Evolutionary conservation across 2,113 vertebrate species (phyloP).

Genomic region (Lutjanus erythropterus): DNA sequence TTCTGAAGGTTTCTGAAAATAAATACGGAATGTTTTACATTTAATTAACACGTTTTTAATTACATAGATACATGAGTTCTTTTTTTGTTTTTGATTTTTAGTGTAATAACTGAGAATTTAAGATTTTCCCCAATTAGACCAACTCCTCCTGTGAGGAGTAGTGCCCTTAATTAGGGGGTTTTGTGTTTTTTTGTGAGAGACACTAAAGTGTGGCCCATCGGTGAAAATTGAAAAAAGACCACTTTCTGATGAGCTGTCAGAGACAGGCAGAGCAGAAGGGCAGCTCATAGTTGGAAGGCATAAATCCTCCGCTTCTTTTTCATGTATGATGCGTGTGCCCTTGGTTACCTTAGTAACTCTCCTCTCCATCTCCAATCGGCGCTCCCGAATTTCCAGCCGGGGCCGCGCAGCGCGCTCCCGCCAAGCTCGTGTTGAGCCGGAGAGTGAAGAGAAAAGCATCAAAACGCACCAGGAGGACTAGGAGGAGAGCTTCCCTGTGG

Average conservation of each 20-base stretch:
- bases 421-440: conserved; percentile 72
- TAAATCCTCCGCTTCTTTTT: conserved; percentile 59
- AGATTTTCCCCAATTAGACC: not conserved
- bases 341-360: conserved; percentile 88
- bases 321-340: conserved; percentile 79
- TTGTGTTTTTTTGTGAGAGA: not conserved
- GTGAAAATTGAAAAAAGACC: conserved; percentile 25
- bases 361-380: conserved; percentile 79
- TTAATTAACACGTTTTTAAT: no score
- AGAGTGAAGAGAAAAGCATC: conserved; percentile 78
- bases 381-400: conserved; percentile 73
- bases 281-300: conserved; percentile 48
- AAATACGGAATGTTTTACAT: no score
- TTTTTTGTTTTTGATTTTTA: no score
- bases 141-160: not conserved
- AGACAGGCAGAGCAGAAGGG: conserved; percentile 48
- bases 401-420: conserved; percentile 85
- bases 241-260: conserved; percentile 55
- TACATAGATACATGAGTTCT: no score
- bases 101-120: not conserved
- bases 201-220: conserved; percentile 6
- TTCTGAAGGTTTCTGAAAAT: no score
- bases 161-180: not conserved
- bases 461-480: conserved; percentile 77
- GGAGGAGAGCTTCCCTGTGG: conserved; percentile 60